Percentiles rank a stretch among this genome's conserved stretches.
Evolutionary conservation across 53 echinoderm and acorn worm species (phyloP).

Genomic region (Pentamera pediparva): DNA sequence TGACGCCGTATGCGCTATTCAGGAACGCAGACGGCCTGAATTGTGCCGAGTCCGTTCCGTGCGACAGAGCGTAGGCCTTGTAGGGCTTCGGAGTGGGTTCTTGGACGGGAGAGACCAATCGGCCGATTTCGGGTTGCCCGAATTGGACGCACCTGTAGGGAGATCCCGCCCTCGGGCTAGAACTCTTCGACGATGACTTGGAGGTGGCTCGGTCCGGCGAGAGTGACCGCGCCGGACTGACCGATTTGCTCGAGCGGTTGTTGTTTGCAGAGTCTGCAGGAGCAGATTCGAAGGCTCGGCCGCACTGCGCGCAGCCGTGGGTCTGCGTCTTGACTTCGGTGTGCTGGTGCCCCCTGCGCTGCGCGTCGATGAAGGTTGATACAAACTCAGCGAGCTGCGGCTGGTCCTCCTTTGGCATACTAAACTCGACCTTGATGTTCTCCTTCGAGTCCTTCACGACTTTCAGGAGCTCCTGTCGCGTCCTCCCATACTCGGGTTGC

Average conservation of each 20-base stretch:
- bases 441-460: conserved; percentile 17
- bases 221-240: conserved; percentile 1
- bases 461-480: conserved; percentile 10
- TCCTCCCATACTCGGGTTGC: not conserved
- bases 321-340: not conserved
- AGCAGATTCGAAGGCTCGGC: not conserved
- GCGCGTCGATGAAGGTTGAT: conserved; percentile 4
- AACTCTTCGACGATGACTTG: not conserved
- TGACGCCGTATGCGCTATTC: not conserved
- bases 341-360: not conserved
- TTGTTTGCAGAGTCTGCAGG: conserved; percentile 2
- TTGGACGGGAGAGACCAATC: too few relatives aligned
- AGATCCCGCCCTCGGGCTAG: not conserved
- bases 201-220: not conserved
- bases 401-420: not conserved
- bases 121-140: too few relatives aligned
- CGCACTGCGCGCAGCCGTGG: not conserved
- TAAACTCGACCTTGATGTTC: conserved; percentile 17
- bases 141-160: not conserved
- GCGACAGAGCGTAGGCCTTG: too few relatives aligned
- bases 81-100: too few relatives aligned
- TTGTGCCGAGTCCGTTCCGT: too few relatives aligned
- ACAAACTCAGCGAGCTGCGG: conserved; percentile 22
- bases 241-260: conserved; percentile 9
- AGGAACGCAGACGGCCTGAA: not conserved